These are phyloP conservation scores for Rhyacophila brunnea DNA, from an alignment of 1,140 invertebrate species.

Conservation along the genomic window DNA sequence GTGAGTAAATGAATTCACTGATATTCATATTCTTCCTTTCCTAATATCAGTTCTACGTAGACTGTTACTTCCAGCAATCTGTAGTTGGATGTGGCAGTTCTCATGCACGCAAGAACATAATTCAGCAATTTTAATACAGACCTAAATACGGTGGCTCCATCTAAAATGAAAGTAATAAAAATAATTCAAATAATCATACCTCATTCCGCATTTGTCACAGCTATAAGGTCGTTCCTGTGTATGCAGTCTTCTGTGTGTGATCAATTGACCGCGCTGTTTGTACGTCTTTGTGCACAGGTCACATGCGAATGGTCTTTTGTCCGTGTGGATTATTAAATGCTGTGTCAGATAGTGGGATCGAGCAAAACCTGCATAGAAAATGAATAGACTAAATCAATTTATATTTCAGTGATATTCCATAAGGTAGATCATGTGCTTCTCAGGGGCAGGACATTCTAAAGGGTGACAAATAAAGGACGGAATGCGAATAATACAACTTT, in stretches of 20 bases:
- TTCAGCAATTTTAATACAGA: no score
- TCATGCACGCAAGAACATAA: no score
- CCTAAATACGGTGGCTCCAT: no score
- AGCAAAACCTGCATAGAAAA: constrained; percentile 28
- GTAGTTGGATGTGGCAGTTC: no score
- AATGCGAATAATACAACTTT: no score
- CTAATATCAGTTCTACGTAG: no score
- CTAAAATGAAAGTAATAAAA: not conserved
- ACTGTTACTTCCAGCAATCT: no score
- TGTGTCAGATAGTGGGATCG: constrained; percentile 24
- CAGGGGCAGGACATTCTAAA: not conserved
- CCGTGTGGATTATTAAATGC: constrained; percentile 36
- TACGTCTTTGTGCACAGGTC: constrained; percentile 33
- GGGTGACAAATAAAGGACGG: no score
- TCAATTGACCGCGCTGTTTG: constrained; percentile 34
- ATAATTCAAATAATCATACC: constrained; percentile 18
- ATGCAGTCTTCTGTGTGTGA: constrained; percentile 29
- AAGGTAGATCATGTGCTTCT: not conserved
- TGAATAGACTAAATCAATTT: not conserved
- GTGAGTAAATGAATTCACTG: no score
- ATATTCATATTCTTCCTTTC: no score
- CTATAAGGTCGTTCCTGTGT: constrained; percentile 37
- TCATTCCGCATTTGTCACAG: constrained; percentile 38
- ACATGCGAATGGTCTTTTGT: constrained; percentile 35
- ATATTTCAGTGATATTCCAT: not conserved